Conservation (phyloP, 2,113 vertebrate species). For the Hyla sarda region DNA sequence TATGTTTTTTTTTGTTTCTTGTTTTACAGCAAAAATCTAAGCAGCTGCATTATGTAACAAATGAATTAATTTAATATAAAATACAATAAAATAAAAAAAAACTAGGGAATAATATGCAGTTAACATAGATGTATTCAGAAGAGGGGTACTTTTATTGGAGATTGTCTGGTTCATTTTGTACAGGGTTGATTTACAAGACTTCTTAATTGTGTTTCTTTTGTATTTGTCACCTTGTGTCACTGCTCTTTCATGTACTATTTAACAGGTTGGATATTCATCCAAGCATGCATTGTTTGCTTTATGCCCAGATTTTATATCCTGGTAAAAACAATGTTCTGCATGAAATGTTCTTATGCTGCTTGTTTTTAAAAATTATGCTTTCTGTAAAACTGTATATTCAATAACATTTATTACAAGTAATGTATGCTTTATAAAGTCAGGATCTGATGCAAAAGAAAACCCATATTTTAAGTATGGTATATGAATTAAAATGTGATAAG, state of each 20-base stretch:
- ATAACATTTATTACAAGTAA: neutral
- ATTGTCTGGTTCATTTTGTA: neutral
- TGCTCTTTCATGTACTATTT: neutral
- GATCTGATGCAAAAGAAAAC: neutral
- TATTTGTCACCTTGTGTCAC: slow-evolving; percentile 14
- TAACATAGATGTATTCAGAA: neutral
- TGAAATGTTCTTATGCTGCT: neutral
- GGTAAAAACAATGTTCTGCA: slow-evolving; percentile 24
- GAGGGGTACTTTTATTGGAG: neutral
- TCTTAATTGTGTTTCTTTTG: neutral
- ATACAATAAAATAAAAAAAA: neutral
- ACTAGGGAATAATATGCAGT: no score
- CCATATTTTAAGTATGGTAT: neutral
- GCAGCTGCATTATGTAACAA: neutral
- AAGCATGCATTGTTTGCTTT: slow-evolving; percentile 19
- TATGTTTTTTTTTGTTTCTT: no score
- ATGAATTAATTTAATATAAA: neutral
- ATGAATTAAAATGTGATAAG: neutral
- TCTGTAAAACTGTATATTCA: neutral
- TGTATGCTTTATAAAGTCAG: neutral
- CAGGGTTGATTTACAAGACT: neutral
- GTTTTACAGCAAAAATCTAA: no score
- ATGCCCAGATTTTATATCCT: slow-evolving; percentile 16
- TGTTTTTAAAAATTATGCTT: neutral
- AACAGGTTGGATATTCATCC: slow-evolving; percentile 14